Percentiles rank a stretch among this genome's conserved stretches.
These are phyloP conservation scores for Monopterus albus DNA, from an alignment of 2,113 vertebrate species.

Conservation along the genomic window DNA sequence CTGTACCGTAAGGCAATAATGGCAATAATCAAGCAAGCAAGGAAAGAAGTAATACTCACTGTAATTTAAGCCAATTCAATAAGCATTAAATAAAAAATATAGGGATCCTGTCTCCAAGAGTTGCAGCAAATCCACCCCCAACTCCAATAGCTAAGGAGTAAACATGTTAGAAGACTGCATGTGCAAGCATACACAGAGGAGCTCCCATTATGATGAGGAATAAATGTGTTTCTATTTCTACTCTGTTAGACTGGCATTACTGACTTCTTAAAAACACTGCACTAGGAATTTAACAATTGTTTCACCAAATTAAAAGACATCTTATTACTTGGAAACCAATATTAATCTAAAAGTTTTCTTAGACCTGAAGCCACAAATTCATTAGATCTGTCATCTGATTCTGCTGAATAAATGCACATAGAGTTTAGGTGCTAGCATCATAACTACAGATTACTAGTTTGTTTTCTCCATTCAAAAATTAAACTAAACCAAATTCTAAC, in stretches of 20 bases:
- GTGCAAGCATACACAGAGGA: not conserved
- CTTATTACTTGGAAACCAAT: not conserved
- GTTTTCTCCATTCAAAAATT: too few species aligned
- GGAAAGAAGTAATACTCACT: not conserved
- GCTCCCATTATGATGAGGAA: not conserved
- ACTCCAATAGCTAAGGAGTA: constrained; percentile 46
- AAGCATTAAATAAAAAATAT: not conserved
- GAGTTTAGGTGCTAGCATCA: too few species aligned
- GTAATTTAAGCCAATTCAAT: not conserved
- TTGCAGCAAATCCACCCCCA: constrained; percentile 60
- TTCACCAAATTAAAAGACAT: too few species aligned
- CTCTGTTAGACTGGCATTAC: too few species aligned
- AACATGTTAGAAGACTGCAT: not conserved
- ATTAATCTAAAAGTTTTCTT: not conserved
- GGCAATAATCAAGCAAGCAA: too few species aligned
- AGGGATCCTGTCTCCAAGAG: constrained; percentile 53
- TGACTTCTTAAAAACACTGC: too few species aligned
- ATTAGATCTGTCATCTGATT: not conserved
- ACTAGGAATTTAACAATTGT: too few species aligned
- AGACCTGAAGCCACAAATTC: not conserved
- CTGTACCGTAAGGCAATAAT: constrained; percentile 68
- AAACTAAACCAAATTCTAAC: too few species aligned
- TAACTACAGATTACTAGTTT: too few species aligned
- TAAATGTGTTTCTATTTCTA: not conserved
- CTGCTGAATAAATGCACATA: not conserved